Evolutionary conservation across 2,888 invertebrate species (phyloP).

Genomic region (Rhopalosiphum nymphaeae): DNA sequence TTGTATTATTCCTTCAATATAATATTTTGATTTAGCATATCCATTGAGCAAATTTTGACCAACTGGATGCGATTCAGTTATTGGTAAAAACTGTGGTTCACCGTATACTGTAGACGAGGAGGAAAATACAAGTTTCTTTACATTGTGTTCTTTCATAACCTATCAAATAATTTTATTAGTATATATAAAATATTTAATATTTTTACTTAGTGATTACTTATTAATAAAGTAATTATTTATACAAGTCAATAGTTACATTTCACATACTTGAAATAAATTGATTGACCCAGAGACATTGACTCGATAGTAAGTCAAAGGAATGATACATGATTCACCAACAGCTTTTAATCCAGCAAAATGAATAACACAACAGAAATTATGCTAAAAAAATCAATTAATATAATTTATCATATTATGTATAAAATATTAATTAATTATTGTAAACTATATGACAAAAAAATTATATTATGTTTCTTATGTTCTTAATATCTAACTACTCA

Average conservation of each 20-base stretch:
- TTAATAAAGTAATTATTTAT: not conserved
- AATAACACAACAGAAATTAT: constrained; percentile 86
- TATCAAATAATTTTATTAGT: constrained; percentile 69
- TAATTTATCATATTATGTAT: not conserved
- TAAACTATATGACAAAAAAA: not conserved
- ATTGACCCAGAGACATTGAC: constrained; percentile 90
- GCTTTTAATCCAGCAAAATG: constrained; percentile 97
- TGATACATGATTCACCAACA: constrained; percentile 90
- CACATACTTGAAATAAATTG: constrained; percentile 82
- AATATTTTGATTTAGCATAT: constrained; percentile 93
- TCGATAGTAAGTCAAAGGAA: constrained; percentile 89
- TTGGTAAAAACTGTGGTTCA: constrained; percentile 83
- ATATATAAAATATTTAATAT: not conserved
- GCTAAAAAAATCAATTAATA: constrained; percentile 73
- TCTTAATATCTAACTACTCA: not conserved
- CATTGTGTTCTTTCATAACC: constrained; percentile 83
- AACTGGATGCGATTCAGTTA: constrained; percentile 86
- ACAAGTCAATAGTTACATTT: not conserved
- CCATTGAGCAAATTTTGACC: constrained; percentile 90
- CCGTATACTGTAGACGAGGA: constrained; percentile 97
- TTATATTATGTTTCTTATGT: not conserved
- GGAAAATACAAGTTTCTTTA: constrained; percentile 85
- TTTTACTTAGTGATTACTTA: not conserved
- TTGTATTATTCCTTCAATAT: constrained; percentile 93
- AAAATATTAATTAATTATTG: not conserved